Conservation (phyloP, 2,113 vertebrate genomes). For the Raja brachyura region DNA sequence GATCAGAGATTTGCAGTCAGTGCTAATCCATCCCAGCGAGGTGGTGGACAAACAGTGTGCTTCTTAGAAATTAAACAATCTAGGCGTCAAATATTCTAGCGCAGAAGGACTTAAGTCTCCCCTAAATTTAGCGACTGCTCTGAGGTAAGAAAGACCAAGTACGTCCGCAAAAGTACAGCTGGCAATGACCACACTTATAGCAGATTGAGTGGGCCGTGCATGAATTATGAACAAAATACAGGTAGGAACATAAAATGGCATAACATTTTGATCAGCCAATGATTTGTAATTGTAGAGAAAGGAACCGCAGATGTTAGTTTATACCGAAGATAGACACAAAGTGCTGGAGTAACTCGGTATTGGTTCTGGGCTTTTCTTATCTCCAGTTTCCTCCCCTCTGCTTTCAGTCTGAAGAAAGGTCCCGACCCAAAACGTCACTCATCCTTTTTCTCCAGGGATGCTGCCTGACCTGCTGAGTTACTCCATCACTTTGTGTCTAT, state of each 20-base stretch:
- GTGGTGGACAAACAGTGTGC: background rate
- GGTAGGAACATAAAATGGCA: background rate
- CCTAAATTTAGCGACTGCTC: background rate
- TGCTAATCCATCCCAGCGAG: background rate
- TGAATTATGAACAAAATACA: background rate
- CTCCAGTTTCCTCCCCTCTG: no score
- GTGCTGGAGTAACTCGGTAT: no score
- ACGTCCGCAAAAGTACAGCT: background rate
- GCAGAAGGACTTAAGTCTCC: background rate
- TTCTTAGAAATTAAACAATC: background rate
- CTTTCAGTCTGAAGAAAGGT: no score
- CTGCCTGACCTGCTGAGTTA: no score
- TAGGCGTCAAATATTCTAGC: background rate
- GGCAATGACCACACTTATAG: background rate
- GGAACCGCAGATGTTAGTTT: no score
- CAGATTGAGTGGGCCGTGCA: background rate
- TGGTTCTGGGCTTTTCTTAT: no score
- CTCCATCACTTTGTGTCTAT: no score
- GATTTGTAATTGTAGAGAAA: background rate
- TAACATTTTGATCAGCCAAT: background rate
- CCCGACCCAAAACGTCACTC: no score
- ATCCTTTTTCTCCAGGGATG: no score
- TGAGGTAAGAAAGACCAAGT: background rate
- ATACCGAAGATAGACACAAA: no score
- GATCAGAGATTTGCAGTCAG: background rate